phyloP scores from a whole-genome alignment of 2,888 invertebrate species.

The Colletes collaris region DNA sequence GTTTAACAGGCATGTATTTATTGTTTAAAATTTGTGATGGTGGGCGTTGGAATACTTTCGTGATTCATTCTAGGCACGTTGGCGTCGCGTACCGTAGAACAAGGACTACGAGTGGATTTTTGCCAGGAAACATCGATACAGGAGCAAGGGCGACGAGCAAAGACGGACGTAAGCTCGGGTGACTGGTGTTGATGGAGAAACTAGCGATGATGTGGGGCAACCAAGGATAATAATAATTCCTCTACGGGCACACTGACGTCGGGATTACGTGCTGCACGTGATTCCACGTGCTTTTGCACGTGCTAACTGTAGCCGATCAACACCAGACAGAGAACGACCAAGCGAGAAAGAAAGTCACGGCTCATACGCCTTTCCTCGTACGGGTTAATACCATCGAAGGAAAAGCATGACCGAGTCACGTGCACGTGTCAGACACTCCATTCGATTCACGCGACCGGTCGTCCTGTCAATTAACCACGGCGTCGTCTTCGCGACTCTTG shows the following conservation, averaged over 20 bases:
- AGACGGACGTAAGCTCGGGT: background rate
- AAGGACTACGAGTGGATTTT: slow-evolving; percentile 39
- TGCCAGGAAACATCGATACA: slow-evolving; percentile 28
- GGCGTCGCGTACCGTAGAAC: background rate
- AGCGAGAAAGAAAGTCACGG: slow-evolving; percentile 46
- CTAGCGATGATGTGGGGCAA: slow-evolving; percentile 53
- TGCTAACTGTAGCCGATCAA: slow-evolving; percentile 39
- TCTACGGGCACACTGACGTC: slow-evolving; percentile 45
- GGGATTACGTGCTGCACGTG: slow-evolving; percentile 80
- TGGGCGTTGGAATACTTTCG: no score
- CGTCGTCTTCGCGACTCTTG: slow-evolving; percentile 51
- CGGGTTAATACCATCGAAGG: slow-evolving; percentile 63
- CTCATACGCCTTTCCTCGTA: slow-evolving; percentile 55
- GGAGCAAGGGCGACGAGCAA: slow-evolving; percentile 24
- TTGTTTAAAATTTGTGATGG: no score
- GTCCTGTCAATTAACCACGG: slow-evolving; percentile 63
- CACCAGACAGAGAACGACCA: slow-evolving; percentile 23
- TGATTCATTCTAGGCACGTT: no score
- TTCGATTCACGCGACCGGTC: slow-evolving; percentile 74
- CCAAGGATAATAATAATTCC: slow-evolving; percentile 66
- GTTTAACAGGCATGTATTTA: no score
- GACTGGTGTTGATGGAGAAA: slow-evolving; percentile 41
- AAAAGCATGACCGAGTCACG: slow-evolving; percentile 72
- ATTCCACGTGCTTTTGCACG: slow-evolving; percentile 76
- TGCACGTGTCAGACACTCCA: slow-evolving; percentile 63